Conservation (phyloP, 1,140 invertebrate genomes). For the Megalopta genalis region DNA sequence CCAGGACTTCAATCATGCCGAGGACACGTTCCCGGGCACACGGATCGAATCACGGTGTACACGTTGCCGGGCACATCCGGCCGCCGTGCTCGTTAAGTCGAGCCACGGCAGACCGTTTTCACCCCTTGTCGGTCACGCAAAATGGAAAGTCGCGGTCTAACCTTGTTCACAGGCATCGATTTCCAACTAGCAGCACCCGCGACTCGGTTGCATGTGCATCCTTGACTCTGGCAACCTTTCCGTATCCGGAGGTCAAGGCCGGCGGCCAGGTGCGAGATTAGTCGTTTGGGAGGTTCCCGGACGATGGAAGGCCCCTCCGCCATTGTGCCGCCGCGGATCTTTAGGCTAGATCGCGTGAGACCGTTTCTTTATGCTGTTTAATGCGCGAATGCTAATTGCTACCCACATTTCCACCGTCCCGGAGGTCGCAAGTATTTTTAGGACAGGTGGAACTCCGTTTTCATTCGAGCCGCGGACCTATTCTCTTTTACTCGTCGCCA, state of each 20-base stretch:
- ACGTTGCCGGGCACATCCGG: not conserved
- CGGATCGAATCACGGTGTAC: not conserved
- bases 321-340: not conserved
- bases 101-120: slow-evolving; percentile 29
- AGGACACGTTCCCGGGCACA: not conserved
- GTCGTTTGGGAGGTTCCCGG: slow-evolving; percentile 15
- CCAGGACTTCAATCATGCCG: slow-evolving; percentile 3
- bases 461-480: no score
- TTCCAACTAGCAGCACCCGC: not conserved
- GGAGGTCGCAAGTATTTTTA: no score
- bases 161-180: slow-evolving; percentile 36
- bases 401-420: no score
- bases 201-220: slow-evolving; percentile 29
- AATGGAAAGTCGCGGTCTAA: slow-evolving; percentile 38
- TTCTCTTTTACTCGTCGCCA: no score
- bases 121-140: slow-evolving; percentile 29
- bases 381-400: not conserved
- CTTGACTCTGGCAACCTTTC: slow-evolving; percentile 29
- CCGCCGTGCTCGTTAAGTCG: slow-evolving; percentile 11
- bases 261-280: slow-evolving; percentile 29
- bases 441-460: no score
- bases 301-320: slow-evolving; percentile 1
- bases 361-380: not conserved
- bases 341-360: not conserved
- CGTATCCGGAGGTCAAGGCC: slow-evolving; percentile 24